Conservation (phyloP, 2,113 vertebrate species). For the Callopanchax toddi region DNA sequence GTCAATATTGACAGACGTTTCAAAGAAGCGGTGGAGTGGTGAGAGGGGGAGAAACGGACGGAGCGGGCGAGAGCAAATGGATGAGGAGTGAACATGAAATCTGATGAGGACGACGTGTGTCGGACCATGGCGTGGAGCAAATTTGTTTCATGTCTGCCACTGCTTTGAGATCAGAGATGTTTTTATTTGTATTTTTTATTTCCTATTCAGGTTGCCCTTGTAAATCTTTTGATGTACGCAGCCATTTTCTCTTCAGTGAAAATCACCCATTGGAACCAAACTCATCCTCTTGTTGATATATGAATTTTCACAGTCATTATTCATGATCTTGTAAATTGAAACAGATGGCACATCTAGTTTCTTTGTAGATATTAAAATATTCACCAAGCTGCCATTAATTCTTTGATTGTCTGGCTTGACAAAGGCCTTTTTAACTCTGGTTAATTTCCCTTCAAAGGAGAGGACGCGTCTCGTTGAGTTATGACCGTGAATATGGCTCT, state of each 20-base stretch:
- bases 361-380: conserved; percentile 70
- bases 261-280: conserved; percentile 22
- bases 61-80: conserved; percentile 23
- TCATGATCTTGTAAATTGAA: conserved; percentile 55
- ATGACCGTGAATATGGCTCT: conserved; percentile 58
- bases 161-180: conserved; percentile 42
- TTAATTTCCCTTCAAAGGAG: conserved; percentile 73
- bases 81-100: conserved; percentile 38
- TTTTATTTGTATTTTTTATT: conserved; percentile 15
- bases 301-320: conserved; percentile 43
- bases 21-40: conserved; percentile 35
- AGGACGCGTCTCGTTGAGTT: conserved; percentile 52
- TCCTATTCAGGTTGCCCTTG: conserved; percentile 13
- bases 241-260: conserved; percentile 16
- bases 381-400: conserved; percentile 61
- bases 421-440: conserved; percentile 67
- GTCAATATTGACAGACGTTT: conserved; percentile 74
- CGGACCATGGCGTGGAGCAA: conserved; percentile 14
- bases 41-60: conserved; percentile 6
- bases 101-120: conserved; percentile 30
- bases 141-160: conserved; percentile 33
- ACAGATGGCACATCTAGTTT: conserved; percentile 62
- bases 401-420: conserved; percentile 65
- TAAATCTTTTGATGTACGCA: conserved; percentile 36
- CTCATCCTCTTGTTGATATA: conserved; percentile 38